These are phyloP conservation scores for Scaptodrosophila lebanonensis DNA, from an alignment of 1,140 invertebrate species.

Conservation along the genomic window DNA sequence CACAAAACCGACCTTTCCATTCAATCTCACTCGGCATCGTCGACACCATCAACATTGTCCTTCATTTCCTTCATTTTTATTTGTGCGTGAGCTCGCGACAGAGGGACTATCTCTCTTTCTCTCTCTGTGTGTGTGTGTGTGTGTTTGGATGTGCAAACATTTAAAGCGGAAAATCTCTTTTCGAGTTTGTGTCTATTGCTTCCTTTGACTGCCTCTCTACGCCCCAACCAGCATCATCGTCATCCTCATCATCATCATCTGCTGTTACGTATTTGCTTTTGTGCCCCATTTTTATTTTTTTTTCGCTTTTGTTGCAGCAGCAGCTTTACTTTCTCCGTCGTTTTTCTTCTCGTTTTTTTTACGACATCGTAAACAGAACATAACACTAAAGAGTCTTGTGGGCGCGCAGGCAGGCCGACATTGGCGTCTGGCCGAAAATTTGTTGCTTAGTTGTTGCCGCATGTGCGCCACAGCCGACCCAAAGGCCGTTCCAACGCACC, in stretches of 20 bases:
- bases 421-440: slow-evolving; percentile 30
- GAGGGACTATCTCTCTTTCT: neutral
- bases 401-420: neutral
- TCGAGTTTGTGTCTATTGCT: neutral
- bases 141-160: neutral
- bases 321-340: slow-evolving; percentile 29
- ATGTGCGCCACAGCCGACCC: neutral
- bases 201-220: neutral
- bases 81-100: too few species aligned
- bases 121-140: slow-evolving; percentile 5
- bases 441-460: slow-evolving; percentile 23
- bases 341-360: slow-evolving; percentile 32
- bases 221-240: too few species aligned
- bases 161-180: slow-evolving; percentile 20
- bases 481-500: too few species aligned
- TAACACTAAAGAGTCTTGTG: slow-evolving; percentile 42
- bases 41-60: too few species aligned
- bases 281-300: slow-evolving; percentile 10
- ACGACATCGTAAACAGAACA: slow-evolving; percentile 46
- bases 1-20: too few species aligned
- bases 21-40: too few species aligned
- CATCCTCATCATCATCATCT: too few species aligned
- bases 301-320: slow-evolving; percentile 31
- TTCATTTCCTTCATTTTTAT: too few species aligned
- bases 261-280: too few species aligned